Evolutionary conservation across 2,797 vertebrate species (phyloP), one percentile per base, ranked within the genome.

Genomic region (Sebastes flavidus): DNA sequence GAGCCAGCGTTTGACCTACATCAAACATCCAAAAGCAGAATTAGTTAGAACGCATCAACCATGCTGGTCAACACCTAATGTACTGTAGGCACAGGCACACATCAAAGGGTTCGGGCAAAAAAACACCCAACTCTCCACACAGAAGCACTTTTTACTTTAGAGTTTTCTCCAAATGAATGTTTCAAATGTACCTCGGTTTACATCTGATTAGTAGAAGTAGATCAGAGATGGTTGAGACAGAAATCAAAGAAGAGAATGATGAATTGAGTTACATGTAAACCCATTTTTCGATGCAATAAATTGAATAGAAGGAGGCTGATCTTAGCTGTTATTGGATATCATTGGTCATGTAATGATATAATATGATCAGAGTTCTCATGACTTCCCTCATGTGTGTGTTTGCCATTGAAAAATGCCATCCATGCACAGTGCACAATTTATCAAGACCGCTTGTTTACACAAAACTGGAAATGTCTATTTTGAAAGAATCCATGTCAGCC

Each of bases 1-100:
- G 91, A 94, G 91, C 74, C 89, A 93, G 94, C 91, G 1, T 65
- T 92, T 91, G 84, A 90, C 89, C 90, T 72, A 87, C 86, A 88
- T 90, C 87, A 86, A 77, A 88, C 89, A 87, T 86, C 84, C 69
- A 83, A 71, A 83, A 85, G 83, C 78, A 67, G 86, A 87, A 83
- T 80, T 78, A 87, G 85, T 85, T 80, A 82, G 72, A 81, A 90
- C 66, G 70, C 75, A 79, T 87, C 78, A 32, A 61, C 65, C 72
- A 82, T 77, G 73, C 81, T 60, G 85, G 85, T 88, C 89, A 90
- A 86, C 80, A 82, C 70, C 42, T 62, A 10, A 36, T 65, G 32
- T 22, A 63, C 62, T 65, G 61, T 34, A 61, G 22, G 59, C 75
- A 69, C 46, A 80, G 61, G 59, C 54, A 18, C 65, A 67, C 84